Base-by-base conservation (phyloP, 1,140 invertebrate genomes). In the Mylabris phalerata region DNA sequence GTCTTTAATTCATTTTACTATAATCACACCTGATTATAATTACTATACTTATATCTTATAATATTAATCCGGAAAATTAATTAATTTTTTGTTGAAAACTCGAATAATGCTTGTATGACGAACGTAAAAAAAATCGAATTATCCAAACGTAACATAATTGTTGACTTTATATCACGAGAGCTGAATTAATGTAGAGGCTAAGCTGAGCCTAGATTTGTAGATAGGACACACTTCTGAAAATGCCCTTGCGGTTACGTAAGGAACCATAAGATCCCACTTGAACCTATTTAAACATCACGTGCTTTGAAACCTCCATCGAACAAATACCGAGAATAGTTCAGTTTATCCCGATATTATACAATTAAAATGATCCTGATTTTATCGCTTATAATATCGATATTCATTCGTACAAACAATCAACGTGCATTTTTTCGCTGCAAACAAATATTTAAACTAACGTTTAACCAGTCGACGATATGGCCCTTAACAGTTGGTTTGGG, bases 141-240 rank as follows among this genome's bases (percentile, higher is more conserved):
- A 45, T 45, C 51, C 42, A 54, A 32, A 54, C 51, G 51, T 54
- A 32, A 54, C 51, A 42, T 54, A 56, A 56, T 48, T 56, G 54
- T 56, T 56, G 45, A 56, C 54, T 48, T 56, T 48, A 56, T 56
- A 48, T 48, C 54, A 59, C 57, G 48, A 50, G 48, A 49, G 48
- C 45, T 52, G 57, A 59, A 59, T 52, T 59, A 59, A 59, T 59
- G 42, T 50, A 43, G 45, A 51, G 50, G 57, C 57, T 59, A 59
- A 59, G 50, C 57, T 43, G 26, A 51, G 48, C 48, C 42, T 52
- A 59, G 57, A 59, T 59, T 50, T 59, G 49, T 50, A 49, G 57
- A 59, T 59, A 59, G 49, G 42, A 59, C 57, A 59, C 57, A 59
- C 57, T 56, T 48, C 45, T 40, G 54, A 56, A 56, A 56, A 56